A percentile compares a stretch with the other conserved stretches of the same genome.
phyloP scores from a whole-genome alignment of 2,888 invertebrate genomes.

The Nebria brevicollis region DNA sequence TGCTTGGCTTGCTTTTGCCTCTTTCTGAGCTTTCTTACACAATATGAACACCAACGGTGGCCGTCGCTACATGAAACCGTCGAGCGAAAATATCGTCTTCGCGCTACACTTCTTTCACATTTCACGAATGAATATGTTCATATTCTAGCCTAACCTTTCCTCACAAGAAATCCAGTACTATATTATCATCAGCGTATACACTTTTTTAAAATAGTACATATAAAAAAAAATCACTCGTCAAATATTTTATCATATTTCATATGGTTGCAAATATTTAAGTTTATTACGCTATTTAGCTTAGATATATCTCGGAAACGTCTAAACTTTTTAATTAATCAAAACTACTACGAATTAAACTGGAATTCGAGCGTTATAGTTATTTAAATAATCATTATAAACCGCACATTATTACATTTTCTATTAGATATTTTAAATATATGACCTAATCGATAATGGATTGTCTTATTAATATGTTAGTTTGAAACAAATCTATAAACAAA shows the following conservation, averaged over 20 bases:
- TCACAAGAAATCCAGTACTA: not conserved
- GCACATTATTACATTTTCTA: no score
- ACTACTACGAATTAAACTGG: no score
- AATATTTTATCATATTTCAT: not conserved
- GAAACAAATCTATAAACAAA: no score
- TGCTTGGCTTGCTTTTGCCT: not conserved
- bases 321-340: no score
- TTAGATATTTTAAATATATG: no score
- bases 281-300: no score
- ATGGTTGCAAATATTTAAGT: not conserved
- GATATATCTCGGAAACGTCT: no score
- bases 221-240: not conserved
- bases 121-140: not conserved
- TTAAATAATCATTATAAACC: no score
- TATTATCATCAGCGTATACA: not conserved
- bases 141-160: not conserved
- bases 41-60: slow-evolving; percentile 2
- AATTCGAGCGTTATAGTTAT: no score
- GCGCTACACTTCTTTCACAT: not conserved
- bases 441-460: no score
- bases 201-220: not conserved
- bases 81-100: not conserved
- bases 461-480: no score
- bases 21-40: not conserved
- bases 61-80: not conserved